phyloP scores from a whole-genome alignment of 2,797 vertebrate genomes.

The Periparus ater region DNA sequence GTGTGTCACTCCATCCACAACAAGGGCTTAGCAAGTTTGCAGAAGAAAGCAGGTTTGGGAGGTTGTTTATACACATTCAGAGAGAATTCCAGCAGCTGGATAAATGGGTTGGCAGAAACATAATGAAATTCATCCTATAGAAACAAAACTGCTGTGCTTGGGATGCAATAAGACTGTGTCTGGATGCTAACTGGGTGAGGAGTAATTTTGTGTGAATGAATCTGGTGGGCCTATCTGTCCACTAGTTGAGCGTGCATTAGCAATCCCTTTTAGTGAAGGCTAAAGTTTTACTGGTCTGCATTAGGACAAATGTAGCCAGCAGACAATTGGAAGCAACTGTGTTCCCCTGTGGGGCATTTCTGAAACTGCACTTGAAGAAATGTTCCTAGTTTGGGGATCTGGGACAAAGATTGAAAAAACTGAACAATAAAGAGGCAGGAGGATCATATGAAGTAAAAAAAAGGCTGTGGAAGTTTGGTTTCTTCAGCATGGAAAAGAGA shows the following conservation, averaged over 20 bases:
- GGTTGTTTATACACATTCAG: not conserved
- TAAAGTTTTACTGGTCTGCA: not conserved
- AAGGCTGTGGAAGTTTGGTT: not conserved
- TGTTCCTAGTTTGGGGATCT: not conserved
- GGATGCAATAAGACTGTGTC: not conserved
- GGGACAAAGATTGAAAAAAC: not conserved
- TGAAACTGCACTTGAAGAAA: not conserved
- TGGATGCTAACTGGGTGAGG: not conserved
- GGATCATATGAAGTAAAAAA: not conserved
- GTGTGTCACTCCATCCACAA: not conserved
- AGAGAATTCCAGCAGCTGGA: not conserved
- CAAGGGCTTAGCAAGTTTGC: not conserved
- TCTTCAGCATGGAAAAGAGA: not conserved
- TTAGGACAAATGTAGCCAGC: not conserved
- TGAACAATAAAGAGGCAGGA: not conserved
- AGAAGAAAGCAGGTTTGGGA: not conserved
- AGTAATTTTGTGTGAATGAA: not conserved
- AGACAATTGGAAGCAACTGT: fast-evolving
- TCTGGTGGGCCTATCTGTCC: not conserved
- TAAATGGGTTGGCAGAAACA: not conserved
- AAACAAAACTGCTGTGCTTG: not conserved
- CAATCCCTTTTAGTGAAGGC: not conserved
- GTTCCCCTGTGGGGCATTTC: not conserved
- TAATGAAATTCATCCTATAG: not conserved
- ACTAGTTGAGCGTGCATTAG: not conserved